Evolutionary conservation across 2,888 invertebrate species (phyloP), one percentile per base, ranked within the genome.

Genomic region (Chymomyza caudatula): DNA sequence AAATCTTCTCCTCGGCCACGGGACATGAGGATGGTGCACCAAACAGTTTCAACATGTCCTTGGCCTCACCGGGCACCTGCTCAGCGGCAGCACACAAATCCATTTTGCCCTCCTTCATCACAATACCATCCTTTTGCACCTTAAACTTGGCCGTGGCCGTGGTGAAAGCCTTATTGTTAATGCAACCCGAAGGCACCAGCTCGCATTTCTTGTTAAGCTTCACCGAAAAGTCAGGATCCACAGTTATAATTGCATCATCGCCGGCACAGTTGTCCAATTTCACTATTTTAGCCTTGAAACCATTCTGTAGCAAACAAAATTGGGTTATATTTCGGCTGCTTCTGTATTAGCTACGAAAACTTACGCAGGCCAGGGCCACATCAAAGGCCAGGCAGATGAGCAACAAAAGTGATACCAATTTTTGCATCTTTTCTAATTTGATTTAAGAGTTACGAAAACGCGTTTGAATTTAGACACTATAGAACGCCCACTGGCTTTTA

Each of bases 21-120:
- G 92, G 92, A 69, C 92, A 92, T n/a, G 85, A 78, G 6, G 88
- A 84, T 2, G 91, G 91, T 1, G 91, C 81, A 1, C 90, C 90
- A 63, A 91, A 90, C 11, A 89, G 60, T 53, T 88, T 87, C 17
- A 91, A 58, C 20, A 88, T 78, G 22, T 85, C 83, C 77, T 86
- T 89, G 17, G 78, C 71, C 62, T 89, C 83, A 2, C 58, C 29
- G 2, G 82, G 37, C 1, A 80, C 88, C 37, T 76, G 71, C 22
- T 82, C 85, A 0, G 88, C 80, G 8, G 85, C 80, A 17, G 86
- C 82, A 61, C 92, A 92, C n/a, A 91, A 76, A 73, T 92, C 91
- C 3, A 89, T 19, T 25, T 88, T 88, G n/a, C 91, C 91, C 71
- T 90, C 90, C 47, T 90, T 87, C 8, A 91, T 69, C 2, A 90